Evolutionary conservation across 2,888 invertebrate species (phyloP).

Genomic region (Athripsodes cinereus): DNA sequence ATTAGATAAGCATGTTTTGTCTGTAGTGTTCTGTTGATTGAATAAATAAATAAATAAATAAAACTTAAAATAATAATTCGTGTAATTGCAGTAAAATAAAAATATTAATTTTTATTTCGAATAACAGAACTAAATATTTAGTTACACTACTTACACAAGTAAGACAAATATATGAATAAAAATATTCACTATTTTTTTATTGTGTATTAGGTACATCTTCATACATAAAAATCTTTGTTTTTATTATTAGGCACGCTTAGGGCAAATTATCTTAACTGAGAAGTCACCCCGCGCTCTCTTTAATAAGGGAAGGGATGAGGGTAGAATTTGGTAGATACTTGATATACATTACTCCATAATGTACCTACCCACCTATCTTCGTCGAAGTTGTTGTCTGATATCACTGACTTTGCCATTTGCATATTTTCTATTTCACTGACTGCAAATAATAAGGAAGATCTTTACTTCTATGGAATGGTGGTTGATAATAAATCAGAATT

Average conservation of each 20-base stretch:
- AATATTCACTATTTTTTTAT: too few relatives aligned
- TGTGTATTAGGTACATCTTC: background rate
- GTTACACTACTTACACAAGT: too few relatives aligned
- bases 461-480: conserved; percentile 4
- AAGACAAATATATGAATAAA: too few relatives aligned
- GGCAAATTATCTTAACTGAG: background rate
- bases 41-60: too few relatives aligned
- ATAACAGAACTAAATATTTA: too few relatives aligned
- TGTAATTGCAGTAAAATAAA: too few relatives aligned
- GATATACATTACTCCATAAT: background rate
- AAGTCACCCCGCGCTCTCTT: background rate
- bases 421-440: conserved; percentile 20
- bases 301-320: background rate
- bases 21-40: too few relatives aligned
- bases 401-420: conserved; percentile 11
- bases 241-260: background rate
- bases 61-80: too few relatives aligned
- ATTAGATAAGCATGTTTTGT: too few relatives aligned
- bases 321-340: background rate
- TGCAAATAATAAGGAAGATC: conserved; percentile 4
- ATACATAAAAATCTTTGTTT: background rate
- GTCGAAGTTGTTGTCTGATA: too few relatives aligned
- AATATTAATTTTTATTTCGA: too few relatives aligned
- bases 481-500: conserved; percentile 24
- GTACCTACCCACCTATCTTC: too few relatives aligned